These are phyloP conservation scores for Cyanocitta stelleri DNA, from an alignment of 2,113 vertebrate species.

Conservation along the genomic window DNA sequence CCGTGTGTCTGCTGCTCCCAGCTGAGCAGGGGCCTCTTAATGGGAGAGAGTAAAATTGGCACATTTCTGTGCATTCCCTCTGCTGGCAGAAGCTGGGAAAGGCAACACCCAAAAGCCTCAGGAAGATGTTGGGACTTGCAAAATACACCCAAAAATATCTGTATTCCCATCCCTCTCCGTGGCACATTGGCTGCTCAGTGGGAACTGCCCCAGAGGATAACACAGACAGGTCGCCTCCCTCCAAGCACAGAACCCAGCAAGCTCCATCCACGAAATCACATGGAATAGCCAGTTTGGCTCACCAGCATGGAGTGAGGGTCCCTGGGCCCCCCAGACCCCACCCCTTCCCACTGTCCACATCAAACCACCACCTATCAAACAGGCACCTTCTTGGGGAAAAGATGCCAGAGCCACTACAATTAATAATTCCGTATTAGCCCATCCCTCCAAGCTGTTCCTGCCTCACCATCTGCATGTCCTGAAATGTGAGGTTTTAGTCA, in stretches of 20 bases:
- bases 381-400: not conserved
- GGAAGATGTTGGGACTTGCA: not conserved
- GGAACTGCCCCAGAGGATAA: not conserved
- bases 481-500: constrained; percentile 56
- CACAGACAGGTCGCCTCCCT: rapidly evolving
- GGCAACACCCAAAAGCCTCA: not conserved
- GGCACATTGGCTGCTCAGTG: not conserved
- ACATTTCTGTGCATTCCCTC: constrained; percentile 28
- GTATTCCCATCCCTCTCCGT: rapidly evolving
- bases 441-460: constrained; percentile 59
- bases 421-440: constrained; percentile 51
- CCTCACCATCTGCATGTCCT: constrained; percentile 54
- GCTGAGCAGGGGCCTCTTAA: not conserved
- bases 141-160: rapidly evolving
- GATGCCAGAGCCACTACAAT: not conserved
- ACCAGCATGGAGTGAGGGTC: rapidly evolving
- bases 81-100: constrained; percentile 48
- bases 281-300: rapidly evolving
- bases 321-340: not conserved
- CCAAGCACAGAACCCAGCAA: rapidly evolving
- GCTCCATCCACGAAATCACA: rapidly evolving
- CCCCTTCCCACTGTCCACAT: not conserved
- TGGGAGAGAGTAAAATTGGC: not conserved
- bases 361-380: not conserved
- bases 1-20: not conserved